Percentiles rank a stretch among this genome's conserved stretches.
These are phyloP conservation scores for Rhyacichthys aspro DNA, from an alignment of 2,797 vertebrate species.

Conservation along the genomic window DNA sequence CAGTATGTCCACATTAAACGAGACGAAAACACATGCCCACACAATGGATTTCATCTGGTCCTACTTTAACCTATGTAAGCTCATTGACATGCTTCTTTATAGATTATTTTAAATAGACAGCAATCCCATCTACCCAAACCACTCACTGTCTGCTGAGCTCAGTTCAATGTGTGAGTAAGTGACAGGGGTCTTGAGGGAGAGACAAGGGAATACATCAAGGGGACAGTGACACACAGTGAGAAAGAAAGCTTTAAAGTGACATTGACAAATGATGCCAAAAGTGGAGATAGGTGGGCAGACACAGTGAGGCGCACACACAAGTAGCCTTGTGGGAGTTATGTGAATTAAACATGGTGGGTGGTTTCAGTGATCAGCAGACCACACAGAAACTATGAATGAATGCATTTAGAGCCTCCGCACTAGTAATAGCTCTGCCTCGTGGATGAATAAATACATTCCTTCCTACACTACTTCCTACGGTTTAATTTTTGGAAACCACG, in stretches of 20 bases:
- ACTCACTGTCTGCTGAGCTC: conserved; percentile 7
- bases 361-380: conserved; percentile 43
- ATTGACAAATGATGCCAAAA: conserved; percentile 58
- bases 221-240: conserved; percentile 15
- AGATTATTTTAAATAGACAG: conserved; percentile 32
- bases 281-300: conserved; percentile 35
- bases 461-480: no score
- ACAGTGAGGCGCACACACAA: conserved; percentile 11
- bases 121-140: conserved; percentile 13
- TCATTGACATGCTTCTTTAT: conserved; percentile 17
- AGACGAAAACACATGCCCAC: background rate
- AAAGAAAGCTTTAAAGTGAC: conserved; percentile 42
- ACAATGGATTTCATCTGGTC: background rate
- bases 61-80: conserved; percentile 1
- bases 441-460: no score
- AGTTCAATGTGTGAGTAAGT: conserved; percentile 30
- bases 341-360: conserved; percentile 46
- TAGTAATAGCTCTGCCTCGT: background rate
- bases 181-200: conserved; percentile 37
- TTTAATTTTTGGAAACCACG: no score
- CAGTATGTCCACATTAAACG: no score
- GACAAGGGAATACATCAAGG: conserved; percentile 27
- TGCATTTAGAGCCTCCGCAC: background rate
- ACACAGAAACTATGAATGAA: conserved; percentile 41
- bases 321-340: conserved; percentile 28